Conservation (phyloP, 2,113 vertebrate genomes). For the Echinops telfairi region DNA sequence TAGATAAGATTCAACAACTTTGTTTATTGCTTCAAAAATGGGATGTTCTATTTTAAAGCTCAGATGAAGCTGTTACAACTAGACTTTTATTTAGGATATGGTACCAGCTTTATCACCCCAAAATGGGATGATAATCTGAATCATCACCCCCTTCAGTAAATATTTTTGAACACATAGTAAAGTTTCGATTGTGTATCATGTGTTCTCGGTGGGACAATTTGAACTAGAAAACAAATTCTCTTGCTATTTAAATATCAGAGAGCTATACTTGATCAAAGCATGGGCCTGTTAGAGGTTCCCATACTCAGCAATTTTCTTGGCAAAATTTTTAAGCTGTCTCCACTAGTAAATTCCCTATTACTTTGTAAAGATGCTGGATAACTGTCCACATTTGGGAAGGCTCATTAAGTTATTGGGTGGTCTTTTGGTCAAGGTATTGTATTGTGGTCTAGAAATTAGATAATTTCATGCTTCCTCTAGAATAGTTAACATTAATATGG, state of each 20-base stretch:
- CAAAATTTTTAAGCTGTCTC: constrained; percentile 52
- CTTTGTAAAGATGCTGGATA: constrained; percentile 44
- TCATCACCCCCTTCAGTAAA: constrained; percentile 15
- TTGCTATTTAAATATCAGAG: constrained; percentile 39
- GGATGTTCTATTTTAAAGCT: constrained; percentile 41
- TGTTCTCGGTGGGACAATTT: constrained; percentile 2
- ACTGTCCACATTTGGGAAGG: constrained; percentile 51
- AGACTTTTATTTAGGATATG: constrained; percentile 27
- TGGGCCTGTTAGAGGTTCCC: constrained; percentile 45
- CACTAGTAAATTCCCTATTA: constrained; percentile 61
- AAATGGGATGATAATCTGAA: constrained; percentile 25
- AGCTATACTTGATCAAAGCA: constrained; percentile 23
- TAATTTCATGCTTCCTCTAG: constrained; percentile 74
- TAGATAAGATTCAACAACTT: constrained; percentile 21
- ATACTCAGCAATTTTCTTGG: constrained; percentile 10
- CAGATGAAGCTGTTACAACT: constrained; percentile 45
- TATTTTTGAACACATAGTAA: constrained; percentile 41
- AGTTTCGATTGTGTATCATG: constrained; percentile 38
- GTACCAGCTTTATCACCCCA: not conserved
- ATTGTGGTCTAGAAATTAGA: constrained; percentile 73
- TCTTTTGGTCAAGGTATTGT: constrained; percentile 80
- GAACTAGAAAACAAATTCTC: constrained; percentile 36
- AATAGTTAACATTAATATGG: constrained; percentile 74
- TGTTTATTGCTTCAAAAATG: constrained; percentile 44
- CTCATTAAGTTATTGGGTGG: constrained; percentile 74